Evolutionary conservation across 2,797 vertebrate genomes (phyloP).

Genomic region (Sitta carolinensis): DNA sequence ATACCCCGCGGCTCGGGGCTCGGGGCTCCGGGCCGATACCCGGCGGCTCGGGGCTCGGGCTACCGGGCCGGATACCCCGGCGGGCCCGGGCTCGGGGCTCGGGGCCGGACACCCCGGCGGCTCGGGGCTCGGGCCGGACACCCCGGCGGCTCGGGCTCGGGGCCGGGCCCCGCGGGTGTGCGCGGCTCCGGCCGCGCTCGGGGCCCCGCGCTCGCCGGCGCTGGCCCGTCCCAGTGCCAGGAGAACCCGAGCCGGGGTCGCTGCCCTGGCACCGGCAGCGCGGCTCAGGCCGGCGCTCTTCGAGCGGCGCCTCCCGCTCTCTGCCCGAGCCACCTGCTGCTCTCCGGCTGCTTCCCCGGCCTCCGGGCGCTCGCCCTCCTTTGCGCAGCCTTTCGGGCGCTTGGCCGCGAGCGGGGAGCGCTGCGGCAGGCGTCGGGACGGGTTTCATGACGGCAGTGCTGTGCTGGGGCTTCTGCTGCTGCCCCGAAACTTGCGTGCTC

Average conservation of each 20-base stretch:
- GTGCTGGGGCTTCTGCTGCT: background rate
- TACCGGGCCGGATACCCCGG: too few species aligned
- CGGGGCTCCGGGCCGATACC: too few species aligned
- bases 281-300: accelerated
- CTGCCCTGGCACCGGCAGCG: accelerated
- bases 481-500: background rate
- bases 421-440: background rate
- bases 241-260: background rate
- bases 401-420: accelerated
- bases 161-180: too few species aligned
- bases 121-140: too few species aligned
- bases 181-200: too few species aligned
- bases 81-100: too few species aligned
- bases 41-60: too few species aligned
- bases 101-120: too few species aligned
- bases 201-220: too few species aligned
- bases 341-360: background rate
- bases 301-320: accelerated
- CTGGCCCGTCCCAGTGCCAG: background rate
- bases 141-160: too few species aligned
- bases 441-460: accelerated
- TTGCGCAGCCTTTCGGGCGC: too few species aligned
- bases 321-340: background rate
- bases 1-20: too few species aligned
- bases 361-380: accelerated